Conservation (phyloP, 2,113 vertebrate genomes). For the Rhinolophus sinicus region DNA sequence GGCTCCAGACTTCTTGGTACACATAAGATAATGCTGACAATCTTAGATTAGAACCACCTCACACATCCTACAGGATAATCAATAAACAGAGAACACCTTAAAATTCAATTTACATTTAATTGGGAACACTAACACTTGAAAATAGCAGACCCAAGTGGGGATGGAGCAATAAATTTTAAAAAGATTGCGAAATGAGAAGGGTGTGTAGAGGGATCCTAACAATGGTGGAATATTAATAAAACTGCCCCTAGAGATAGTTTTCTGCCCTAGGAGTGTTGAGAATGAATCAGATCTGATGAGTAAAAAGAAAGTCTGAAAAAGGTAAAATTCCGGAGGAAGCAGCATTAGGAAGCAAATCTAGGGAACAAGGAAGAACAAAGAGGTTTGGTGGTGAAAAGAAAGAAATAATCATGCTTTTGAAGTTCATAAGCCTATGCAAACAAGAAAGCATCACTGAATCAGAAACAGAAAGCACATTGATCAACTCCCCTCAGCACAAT, state of each 20-base stretch:
- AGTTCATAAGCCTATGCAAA: not conserved
- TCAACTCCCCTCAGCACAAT: too few species aligned
- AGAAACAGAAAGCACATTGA: not conserved
- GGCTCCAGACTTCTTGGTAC: not conserved
- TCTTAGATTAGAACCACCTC: not conserved
- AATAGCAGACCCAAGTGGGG: not conserved
- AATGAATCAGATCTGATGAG: not conserved
- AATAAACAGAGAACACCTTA: not conserved
- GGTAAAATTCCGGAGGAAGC: not conserved
- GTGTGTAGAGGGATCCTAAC: fast-evolving
- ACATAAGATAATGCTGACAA: not conserved
- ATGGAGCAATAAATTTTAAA: not conserved
- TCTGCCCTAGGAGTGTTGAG: not conserved
- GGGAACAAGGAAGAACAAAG: not conserved
- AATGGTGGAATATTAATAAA: not conserved
- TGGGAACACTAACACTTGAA: not conserved
- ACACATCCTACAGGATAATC: not conserved
- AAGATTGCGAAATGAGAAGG: not conserved
- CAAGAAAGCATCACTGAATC: not conserved
- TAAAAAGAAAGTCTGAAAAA: not conserved
- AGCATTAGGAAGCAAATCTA: not conserved
- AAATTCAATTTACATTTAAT: not conserved
- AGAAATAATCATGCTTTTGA: not conserved
- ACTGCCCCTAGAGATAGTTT: not conserved
- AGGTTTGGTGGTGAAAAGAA: not conserved